These are phyloP conservation scores for Lamproptera curius DNA, from an alignment of 2,888 invertebrate species.

Conservation along the genomic window DNA sequence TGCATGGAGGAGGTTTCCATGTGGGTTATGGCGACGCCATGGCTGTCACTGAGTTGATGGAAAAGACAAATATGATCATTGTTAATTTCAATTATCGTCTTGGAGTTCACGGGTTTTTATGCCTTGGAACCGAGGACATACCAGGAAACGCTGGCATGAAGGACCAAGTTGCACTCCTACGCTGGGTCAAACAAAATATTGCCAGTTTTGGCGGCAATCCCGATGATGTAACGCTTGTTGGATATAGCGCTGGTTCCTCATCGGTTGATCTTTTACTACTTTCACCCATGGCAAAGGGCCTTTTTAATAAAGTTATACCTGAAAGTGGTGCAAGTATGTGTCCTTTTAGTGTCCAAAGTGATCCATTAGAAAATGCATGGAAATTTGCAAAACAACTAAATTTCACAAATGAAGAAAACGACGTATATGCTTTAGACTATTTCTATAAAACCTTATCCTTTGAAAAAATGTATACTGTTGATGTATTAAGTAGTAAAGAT, in stretches of 20 bases:
- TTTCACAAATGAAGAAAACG: conserved; percentile 34
- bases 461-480: conserved; percentile 30
- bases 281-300: conserved; percentile 40
- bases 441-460: conserved; percentile 43
- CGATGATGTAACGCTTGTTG: too few species aligned
- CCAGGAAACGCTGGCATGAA: conserved; percentile 61
- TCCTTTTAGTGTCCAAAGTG: conserved; percentile 37
- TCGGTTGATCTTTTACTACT: conserved; percentile 46
- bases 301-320: conserved; percentile 47
- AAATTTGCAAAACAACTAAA: conserved; percentile 37
- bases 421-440: conserved; percentile 40
- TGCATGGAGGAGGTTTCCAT: conserved; percentile 64
- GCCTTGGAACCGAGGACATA: conserved; percentile 58
- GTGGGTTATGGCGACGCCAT: conserved; percentile 40
- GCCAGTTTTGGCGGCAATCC: too few species aligned
- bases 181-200: conserved; percentile 38
- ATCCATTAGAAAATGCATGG: conserved; percentile 46
- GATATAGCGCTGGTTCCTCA: conserved; percentile 49
- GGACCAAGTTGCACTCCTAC: conserved; percentile 49
- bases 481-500: conserved; percentile 25
- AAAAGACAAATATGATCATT: conserved; percentile 36
- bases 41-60: conserved; percentile 32
- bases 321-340: conserved; percentile 43
- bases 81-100: conserved; percentile 53
- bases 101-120: conserved; percentile 46